Percentiles rank a stretch among this genome's conserved stretches.
Conservation (phyloP, 2,113 vertebrate species). For the Cariama cristata region DNA sequence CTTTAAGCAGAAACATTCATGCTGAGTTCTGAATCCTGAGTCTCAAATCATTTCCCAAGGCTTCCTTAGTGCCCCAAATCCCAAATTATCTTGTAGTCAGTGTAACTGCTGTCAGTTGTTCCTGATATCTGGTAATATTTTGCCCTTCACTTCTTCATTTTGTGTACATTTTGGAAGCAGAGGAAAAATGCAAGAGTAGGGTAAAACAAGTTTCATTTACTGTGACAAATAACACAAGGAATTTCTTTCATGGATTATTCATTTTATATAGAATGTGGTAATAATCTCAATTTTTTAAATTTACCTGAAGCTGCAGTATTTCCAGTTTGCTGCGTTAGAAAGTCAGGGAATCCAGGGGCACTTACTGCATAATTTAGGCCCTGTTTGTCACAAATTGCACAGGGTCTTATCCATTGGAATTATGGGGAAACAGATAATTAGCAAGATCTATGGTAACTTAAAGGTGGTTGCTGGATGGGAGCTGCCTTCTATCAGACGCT, state of each 20-base stretch:
- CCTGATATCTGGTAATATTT: not conserved
- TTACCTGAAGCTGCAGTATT: conserved; percentile 34
- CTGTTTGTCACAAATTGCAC: not conserved
- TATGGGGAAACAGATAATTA: conserved; percentile 48
- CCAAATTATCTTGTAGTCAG: not conserved
- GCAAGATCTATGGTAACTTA: conserved; percentile 42
- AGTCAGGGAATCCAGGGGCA: not conserved
- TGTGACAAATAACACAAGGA: not conserved
- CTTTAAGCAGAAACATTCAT: not conserved
- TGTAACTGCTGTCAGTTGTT: not conserved
- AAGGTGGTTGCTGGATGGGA: conserved; percentile 14
- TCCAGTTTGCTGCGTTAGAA: not conserved
- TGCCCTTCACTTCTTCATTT: not conserved
- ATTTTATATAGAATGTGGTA: conserved; percentile 21
- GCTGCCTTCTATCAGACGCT: not conserved
- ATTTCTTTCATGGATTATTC: conserved; percentile 39
- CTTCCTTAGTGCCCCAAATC: not conserved
- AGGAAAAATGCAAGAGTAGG: not conserved
- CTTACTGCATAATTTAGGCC: conserved; percentile 34
- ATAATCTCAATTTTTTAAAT: conserved; percentile 8
- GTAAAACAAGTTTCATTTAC: conserved; percentile 20
- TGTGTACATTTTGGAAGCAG: not conserved
- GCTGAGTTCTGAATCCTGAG: not conserved
- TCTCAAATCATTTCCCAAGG: not conserved
- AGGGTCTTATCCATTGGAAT: conserved; percentile 4